Base-by-base conservation (phyloP, 2,113 vertebrate species). In the Coregonus clupeaformis region DNA sequence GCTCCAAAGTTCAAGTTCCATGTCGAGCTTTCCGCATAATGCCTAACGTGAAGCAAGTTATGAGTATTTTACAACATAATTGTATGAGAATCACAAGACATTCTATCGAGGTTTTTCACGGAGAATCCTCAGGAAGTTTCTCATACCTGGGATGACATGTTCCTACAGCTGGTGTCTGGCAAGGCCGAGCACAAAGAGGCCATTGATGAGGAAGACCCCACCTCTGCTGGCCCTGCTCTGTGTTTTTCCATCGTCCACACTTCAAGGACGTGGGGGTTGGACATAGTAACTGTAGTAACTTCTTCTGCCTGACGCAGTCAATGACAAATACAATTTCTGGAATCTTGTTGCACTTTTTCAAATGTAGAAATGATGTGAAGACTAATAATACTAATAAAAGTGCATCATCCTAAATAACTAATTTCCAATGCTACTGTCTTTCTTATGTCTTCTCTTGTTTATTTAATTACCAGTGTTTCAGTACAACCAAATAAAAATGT, bases 1-100 rank as follows among this genome's bases (percentile, higher is more conserved):
- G 14, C 13, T 65, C 79, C 81, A 89, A 86, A 91, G 90, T 89
- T 80, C 87, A 84, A 72, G 74, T 75, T 73, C 52, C 87, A 84
- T 81, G 68, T 66, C 13, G 5, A 59, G 84, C 77, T 86, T 87
- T 86, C 84, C 81, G 63, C 6, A 0, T 0, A 30, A 32, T 4
- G 45, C 59, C 36, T 20, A 69, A 45, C 66, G 59, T 16, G 29
- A 13, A 65, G 20, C 13, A 16, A 22, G 24, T 32, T 68, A n/a
- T 75, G 45, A 70, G 9, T 22, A 30, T 5, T 80, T 85, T 87
- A 89, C 45, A 62, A 32, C 80, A 22, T 27, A 12, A 36, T 18
- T 57, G 14, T 20, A 57, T 20, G 18, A 4, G 4, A 57, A 11
- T 52, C 9, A 32, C 42, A 25, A 36, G 25, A 69, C 25, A 30